Evolutionary conservation across 2,888 invertebrate species (phyloP).

Genomic region (Nebria brevicollis): DNA sequence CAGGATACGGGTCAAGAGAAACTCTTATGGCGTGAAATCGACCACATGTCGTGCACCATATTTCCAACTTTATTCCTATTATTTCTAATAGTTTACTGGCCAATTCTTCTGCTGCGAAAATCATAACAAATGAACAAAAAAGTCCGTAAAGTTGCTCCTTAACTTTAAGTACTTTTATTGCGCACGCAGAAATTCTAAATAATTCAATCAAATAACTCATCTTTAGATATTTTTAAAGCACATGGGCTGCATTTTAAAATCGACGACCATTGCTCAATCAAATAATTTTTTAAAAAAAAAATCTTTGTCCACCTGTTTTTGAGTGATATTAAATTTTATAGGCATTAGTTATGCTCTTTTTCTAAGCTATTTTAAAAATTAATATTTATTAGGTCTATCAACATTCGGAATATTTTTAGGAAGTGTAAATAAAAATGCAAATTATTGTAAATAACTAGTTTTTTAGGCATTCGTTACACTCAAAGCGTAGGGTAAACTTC

Average conservation of each 20-base stretch:
- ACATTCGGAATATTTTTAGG: too few relatives aligned
- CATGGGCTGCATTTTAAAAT: conserved; percentile 24
- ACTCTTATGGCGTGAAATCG: conserved; percentile 82
- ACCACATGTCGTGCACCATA: conserved; percentile 77
- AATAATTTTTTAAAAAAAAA: too few relatives aligned
- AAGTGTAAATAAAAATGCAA: too few relatives aligned
- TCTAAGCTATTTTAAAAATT: too few relatives aligned
- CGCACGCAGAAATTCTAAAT: too few relatives aligned
- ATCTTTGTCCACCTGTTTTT: too few relatives aligned
- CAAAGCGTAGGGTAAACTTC: neutral
- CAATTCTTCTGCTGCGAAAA: conserved; percentile 71
- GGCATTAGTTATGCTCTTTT: too few relatives aligned
- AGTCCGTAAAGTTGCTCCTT: neutral
- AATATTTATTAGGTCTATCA: too few relatives aligned
- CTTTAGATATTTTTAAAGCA: neutral
- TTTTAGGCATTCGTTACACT: conserved; percentile 3
- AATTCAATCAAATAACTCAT: neutral
- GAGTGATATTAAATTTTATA: too few relatives aligned
- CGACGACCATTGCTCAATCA: too few relatives aligned
- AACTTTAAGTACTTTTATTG: neutral
- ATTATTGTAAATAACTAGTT: neutral
- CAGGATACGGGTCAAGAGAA: conserved; percentile 74
- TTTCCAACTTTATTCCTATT: conserved; percentile 83
- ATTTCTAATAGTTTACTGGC: conserved; percentile 83
- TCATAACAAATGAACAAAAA: conserved; percentile 54